Percentiles rank a stretch among this genome's conserved stretches.
phyloP scores from a whole-genome alignment of 2,888 invertebrate genomes.

The Clanis bilineata region DNA sequence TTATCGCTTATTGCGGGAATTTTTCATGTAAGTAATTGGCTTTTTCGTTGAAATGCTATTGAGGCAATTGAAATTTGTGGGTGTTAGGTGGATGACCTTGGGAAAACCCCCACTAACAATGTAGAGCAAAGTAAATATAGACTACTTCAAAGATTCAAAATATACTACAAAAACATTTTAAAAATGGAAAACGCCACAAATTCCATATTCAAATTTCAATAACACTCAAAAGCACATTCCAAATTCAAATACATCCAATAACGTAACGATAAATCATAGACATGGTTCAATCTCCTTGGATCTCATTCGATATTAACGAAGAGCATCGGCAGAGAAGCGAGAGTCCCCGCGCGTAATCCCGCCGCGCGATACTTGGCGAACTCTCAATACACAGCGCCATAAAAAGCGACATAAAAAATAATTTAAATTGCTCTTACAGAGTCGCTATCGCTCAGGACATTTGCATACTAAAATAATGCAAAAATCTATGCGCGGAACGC shows the following conservation, averaged over 20 bases:
- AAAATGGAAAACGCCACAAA: not conserved
- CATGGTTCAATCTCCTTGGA: conserved; percentile 41
- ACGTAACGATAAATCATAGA: conserved; percentile 18
- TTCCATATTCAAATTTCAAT: conserved; percentile 3
- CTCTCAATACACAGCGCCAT: conserved; percentile 73
- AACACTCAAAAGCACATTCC: conserved; percentile 16
- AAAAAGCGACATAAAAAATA: conserved; percentile 80
- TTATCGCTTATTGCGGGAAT: not conserved
- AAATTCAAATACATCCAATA: conserved; percentile 24
- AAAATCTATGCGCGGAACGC: conserved; percentile 78
- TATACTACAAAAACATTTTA: not conserved
- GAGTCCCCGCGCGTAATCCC: conserved; percentile 48
- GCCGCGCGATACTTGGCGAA: conserved; percentile 58
- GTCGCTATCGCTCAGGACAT: conserved; percentile 75
- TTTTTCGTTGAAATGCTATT: not conserved
- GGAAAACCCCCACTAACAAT: not conserved
- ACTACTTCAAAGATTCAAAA: not conserved
- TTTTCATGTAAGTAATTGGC: not conserved
- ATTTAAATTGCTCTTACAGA: conserved; percentile 82
- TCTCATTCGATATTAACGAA: conserved; percentile 71
- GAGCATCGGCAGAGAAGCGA: conserved; percentile 44
- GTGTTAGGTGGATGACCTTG: not conserved
- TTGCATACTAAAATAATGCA: conserved; percentile 83
- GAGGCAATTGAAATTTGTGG: not conserved
- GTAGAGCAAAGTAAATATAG: not conserved